Base-by-base conservation (phyloP, 2,888 invertebrate species). In the Pollenia labialis region DNA sequence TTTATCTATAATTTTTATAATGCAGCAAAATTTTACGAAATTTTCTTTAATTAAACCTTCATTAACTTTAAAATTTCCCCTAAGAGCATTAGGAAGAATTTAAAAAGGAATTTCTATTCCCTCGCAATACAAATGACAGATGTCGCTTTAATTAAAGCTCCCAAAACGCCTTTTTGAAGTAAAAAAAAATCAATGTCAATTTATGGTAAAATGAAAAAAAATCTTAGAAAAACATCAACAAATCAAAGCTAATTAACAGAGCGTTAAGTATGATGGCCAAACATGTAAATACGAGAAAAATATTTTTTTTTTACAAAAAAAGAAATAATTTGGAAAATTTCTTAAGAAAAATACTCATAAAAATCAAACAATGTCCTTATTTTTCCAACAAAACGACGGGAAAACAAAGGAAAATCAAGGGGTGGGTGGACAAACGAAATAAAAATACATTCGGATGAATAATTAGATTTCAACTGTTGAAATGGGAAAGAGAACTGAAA, bases 391-490 rank as follows among this genome's bases (percentile, higher is more conserved):
- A 72, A 81, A 81, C 40, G 48, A 48, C 9, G 40, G 9, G 12
- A 69, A 79, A 84, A 79, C 52, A 79, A 84, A 66, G 32, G 48
- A 68, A 68, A 16, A 16, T 7, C 0, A 18, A 60, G 14, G 1
- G 66, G 56, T 32, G 60, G 56, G 75, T 60, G 74, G 79, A 64
- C 48, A 81, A 81, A 44, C 77, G 79, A 58, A 80, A 86, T 69
- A 48, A 66, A 52, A 75, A 46, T 88, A 89, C 91, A 91, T 90
- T 89, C 91, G 90, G 89, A 92, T 92, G 92, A 92, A 92, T 92
- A 92, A 92, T 92, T 92, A 92, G 92, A 92, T 92, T 92, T 90
- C 85, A 81, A 87, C 87, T 84, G 84, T 84, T 84, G 84, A 87
- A 87, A 84, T 81, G 54, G 32, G 32, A 60, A 54, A 69, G 32